Evolutionary conservation across 2,113 vertebrate genomes (phyloP), one percentile per base, ranked within the genome.

Genomic region (Scophthalmus maximus): DNA sequence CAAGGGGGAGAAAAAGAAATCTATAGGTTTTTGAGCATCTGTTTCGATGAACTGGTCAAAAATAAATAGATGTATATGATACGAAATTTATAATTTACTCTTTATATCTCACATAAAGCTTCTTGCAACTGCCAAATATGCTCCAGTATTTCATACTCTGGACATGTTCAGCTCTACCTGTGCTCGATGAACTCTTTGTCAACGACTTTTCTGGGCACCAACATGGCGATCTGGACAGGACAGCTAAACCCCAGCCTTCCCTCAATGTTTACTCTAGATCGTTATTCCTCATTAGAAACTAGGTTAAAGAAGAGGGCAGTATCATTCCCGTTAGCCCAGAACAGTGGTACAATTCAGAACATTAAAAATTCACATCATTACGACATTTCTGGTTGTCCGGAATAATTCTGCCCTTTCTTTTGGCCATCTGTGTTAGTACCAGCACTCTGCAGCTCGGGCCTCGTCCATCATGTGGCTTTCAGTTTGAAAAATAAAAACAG

Each of bases 1-100:
- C 74, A 79, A 74, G 34, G 60, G 65, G 56, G 20, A 66, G 57
- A 73, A 51, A 46, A n/a, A 46, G 18, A 68, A 44, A 75, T 51
- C 68, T 83, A 88, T 73, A 90, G 70, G 85, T 87, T 91, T 90
- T 91, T 90, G 86, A 90, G 80, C 88, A 68, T 81, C 49, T 84
- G 76, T 84, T 87, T 91, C 36, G 62, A 85, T 85, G 83, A 92
- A 93, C 94, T 86, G 82, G 85, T 95, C 93, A 95, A 95, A 90
- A 92, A 97, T 95, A 97, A 96, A 97, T 96, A 97, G 93, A 96
- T 94, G 94, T 92, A 93, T 95, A 94, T 93, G 90, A 93, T 93
- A 94, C 91, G 92, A 93, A 94, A 93, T 93, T 89, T 95, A 94
- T 95, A 96, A 94, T 95, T 94, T 96, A 94, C 94, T 93, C 86